Evolutionary conservation across 2,797 vertebrate genomes (phyloP).

Genomic region (Psittacula echo): DNA sequence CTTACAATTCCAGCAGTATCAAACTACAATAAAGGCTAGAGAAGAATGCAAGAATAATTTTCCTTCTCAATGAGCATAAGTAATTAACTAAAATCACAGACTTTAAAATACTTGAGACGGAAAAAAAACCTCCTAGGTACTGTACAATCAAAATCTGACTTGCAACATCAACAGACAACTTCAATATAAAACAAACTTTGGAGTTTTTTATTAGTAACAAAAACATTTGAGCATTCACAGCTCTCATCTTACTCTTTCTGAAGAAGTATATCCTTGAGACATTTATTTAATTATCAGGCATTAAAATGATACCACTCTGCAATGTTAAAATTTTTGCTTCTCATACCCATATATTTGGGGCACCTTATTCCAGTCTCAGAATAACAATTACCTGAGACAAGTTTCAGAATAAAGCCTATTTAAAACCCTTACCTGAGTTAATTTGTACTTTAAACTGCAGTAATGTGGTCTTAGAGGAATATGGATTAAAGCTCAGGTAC

Average conservation of each 20-base stretch:
- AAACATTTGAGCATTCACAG: neutral
- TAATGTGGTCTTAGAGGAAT: neutral
- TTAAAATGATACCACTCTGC: neutral
- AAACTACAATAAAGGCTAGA: neutral
- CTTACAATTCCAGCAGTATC: neutral
- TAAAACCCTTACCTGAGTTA: neutral
- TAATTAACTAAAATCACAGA: neutral
- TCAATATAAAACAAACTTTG: neutral
- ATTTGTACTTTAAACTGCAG: neutral
- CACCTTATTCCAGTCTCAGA: neutral
- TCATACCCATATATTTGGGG: neutral
- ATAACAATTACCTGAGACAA: neutral
- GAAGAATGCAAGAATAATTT: neutral
- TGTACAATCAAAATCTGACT: neutral
- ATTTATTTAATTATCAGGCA: neutral
- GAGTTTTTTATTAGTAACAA: neutral
- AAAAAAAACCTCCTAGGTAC: neutral
- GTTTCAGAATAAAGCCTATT: neutral
- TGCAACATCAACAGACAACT: neutral
- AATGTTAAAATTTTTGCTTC: neutral
- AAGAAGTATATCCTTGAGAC: neutral
- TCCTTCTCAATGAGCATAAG: neutral
- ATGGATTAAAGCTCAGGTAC: neutral
- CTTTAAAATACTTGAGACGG: neutral
- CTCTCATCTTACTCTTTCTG: neutral